Evolutionary conservation across 2,113 vertebrate genomes (phyloP).

Genomic region (Aphyosemion australe): DNA sequence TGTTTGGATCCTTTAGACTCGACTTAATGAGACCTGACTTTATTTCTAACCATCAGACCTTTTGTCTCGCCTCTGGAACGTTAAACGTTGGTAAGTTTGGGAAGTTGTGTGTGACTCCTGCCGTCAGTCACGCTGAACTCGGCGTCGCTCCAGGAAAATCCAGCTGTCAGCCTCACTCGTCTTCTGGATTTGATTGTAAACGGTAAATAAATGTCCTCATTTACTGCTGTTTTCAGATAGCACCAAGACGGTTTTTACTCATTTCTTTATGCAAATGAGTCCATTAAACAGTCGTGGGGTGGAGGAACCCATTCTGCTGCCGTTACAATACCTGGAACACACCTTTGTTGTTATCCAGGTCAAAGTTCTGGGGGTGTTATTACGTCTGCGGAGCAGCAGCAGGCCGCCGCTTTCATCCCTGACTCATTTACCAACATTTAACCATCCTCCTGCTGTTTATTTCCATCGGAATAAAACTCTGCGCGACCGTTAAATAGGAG

Average conservation of each 20-base stretch:
- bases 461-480: conserved; percentile 71
- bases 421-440: conserved; percentile 61
- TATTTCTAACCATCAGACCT: conserved; percentile 23
- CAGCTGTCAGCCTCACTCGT: conserved; percentile 56
- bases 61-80: conserved; percentile 5
- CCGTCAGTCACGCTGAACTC: conserved; percentile 35
- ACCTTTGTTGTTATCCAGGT: conserved; percentile 56
- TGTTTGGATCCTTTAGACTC: too few relatives aligned
- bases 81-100: conserved; percentile 44
- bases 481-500: conserved; percentile 54
- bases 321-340: conserved; percentile 37
- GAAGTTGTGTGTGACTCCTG: conserved; percentile 36
- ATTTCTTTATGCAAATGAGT: conserved; percentile 73
- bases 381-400: conserved; percentile 35
- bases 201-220: conserved; percentile 43
- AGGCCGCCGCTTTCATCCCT: conserved; percentile 56
- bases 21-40: too few relatives aligned
- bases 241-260: conserved; percentile 59
- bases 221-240: conserved; percentile 65
- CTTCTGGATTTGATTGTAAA: conserved; percentile 51
- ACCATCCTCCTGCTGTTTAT: conserved; percentile 53
- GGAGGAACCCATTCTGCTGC: conserved; percentile 55
- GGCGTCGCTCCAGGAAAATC: conserved; percentile 47
- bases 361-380: conserved; percentile 59
- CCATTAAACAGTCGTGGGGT: conserved; percentile 64